Evolutionary conservation across 1,140 invertebrate genomes (phyloP), one percentile per base, ranked within the genome.

Genomic region (Dinoponera quadriceps): DNA sequence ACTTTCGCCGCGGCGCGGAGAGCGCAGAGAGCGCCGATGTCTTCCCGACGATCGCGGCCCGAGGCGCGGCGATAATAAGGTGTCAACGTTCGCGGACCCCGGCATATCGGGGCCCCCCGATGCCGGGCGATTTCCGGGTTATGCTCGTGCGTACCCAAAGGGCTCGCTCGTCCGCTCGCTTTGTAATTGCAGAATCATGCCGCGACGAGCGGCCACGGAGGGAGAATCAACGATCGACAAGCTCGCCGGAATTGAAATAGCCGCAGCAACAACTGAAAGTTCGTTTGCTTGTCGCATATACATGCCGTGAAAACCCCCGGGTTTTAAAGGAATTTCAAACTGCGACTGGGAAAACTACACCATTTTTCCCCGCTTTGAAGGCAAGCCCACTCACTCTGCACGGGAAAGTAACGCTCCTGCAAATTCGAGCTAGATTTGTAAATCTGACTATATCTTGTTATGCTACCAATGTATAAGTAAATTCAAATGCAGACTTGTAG

Each of bases 21-120:
- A 82, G 38, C 83, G 18, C 66, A 44, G 51, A 29, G 54, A 77
- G 60, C 51, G 51, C 29, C 75, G 49, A 81, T 86, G 88, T 80
- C 85, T 85, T 85, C 44, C 57, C 54, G 69, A 78, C 62, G 86
- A 88, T 88, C 88, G 55, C 63, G 71, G 51, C 80, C 38, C 62
- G 74, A 68, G 87, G 85, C 86, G 25, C 49, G 62, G 3, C 75
- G 88, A 88, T 90, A 90, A 90, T 90, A 90, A 90, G 88, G 88
- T 90, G 89, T 90, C 89, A 90, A 90, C 84, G 83, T 81, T 75
- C 73, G 82, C 80, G 73, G 75, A 83, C 73, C 27, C 27, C 29
- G 25, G 49, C 74, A 72, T 25, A 51, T 51, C 54, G 29, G n/a
- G 57, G 29, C 29, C 5, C 54, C 48, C 57, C 55, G 71, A 57